These are phyloP conservation scores for Drosophila infuscata DNA, from an alignment of 2,888 invertebrate species.

Conservation along the genomic window DNA sequence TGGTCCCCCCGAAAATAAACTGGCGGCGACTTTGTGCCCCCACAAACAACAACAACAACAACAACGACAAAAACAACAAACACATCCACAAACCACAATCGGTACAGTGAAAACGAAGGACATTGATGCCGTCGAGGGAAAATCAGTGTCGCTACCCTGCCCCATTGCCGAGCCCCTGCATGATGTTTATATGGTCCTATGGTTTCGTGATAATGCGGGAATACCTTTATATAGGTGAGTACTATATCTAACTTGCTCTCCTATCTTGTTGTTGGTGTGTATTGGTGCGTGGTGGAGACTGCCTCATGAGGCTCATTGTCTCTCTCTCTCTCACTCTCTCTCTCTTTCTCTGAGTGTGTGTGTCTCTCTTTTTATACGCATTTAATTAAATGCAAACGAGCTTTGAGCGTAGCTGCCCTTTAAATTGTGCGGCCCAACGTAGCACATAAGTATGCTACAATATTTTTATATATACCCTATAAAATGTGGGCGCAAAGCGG, in stretches of 20 bases:
- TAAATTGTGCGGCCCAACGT: slow-evolving; percentile 57
- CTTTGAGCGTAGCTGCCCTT: slow-evolving; percentile 63
- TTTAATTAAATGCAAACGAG: slow-evolving; percentile 79
- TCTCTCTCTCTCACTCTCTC: neutral
- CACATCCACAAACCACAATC: slow-evolving; percentile 45
- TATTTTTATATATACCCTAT: slow-evolving; percentile 34
- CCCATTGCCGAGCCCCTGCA: slow-evolving; percentile 94
- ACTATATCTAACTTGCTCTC: slow-evolving; percentile 7
- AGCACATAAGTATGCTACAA: slow-evolving; percentile 49
- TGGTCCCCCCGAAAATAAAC: slow-evolving; percentile 50
- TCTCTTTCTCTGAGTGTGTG: slow-evolving; percentile 10
- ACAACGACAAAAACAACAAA: slow-evolving; percentile 39
- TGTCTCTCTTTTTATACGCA: slow-evolving; percentile 56
- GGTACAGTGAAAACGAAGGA: slow-evolving; percentile 90
- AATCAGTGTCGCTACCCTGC: slow-evolving; percentile 94
- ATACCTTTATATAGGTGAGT: slow-evolving; percentile 94
- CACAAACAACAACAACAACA: slow-evolving; percentile 31
- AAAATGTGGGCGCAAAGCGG: neutral
- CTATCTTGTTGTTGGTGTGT: slow-evolving; percentile 3
- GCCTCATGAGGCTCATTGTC: slow-evolving; percentile 58
- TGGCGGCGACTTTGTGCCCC: slow-evolving; percentile 37
- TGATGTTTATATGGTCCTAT: slow-evolving; percentile 96
- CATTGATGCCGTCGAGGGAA: slow-evolving; percentile 94
- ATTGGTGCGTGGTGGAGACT: slow-evolving; percentile 12
- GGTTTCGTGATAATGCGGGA: slow-evolving; percentile 95